A percentile compares a stretch with the other conserved stretches of the same genome.
Evolutionary conservation across 2,113 vertebrate species (phyloP).

Genomic region (Onychorhynchus coronatus): DNA sequence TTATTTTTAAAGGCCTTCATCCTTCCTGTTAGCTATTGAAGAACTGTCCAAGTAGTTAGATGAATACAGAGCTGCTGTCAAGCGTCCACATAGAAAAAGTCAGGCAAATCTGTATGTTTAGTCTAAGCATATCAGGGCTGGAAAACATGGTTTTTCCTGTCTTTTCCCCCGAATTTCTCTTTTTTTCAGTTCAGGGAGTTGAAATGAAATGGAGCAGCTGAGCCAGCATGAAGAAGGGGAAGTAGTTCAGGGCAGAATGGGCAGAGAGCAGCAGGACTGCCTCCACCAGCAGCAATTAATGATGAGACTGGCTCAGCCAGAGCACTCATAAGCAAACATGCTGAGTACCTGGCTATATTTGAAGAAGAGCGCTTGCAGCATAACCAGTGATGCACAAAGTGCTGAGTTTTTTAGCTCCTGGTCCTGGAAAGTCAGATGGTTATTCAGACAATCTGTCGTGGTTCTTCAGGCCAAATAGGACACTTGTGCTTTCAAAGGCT

Average conservation of each 20-base stretch:
- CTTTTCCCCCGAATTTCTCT: neutral
- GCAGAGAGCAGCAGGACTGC: neutral
- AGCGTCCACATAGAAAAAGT: neutral
- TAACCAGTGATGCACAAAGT: neutral
- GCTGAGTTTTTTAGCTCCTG: neutral
- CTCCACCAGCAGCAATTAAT: neutral
- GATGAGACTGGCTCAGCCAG: neutral
- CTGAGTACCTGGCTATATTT: neutral
- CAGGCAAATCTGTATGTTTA: neutral
- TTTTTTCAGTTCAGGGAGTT: neutral
- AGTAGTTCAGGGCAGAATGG: neutral
- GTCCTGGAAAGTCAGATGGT: neutral
- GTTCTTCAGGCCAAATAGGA: neutral
- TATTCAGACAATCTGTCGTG: neutral
- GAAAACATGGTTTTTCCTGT: neutral
- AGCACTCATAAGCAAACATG: neutral
- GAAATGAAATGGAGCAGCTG: neutral
- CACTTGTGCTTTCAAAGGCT: neutral
- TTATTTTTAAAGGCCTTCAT: neutral
- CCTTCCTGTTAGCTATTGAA: neutral
- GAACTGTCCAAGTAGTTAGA: neutral
- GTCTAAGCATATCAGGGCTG: neutral
- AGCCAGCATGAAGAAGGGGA: neutral
- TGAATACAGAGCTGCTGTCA: neutral
- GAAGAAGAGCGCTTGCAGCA: neutral